Conservation (phyloP, 2,797 vertebrate species). For the Sebastes cheni region DNA sequence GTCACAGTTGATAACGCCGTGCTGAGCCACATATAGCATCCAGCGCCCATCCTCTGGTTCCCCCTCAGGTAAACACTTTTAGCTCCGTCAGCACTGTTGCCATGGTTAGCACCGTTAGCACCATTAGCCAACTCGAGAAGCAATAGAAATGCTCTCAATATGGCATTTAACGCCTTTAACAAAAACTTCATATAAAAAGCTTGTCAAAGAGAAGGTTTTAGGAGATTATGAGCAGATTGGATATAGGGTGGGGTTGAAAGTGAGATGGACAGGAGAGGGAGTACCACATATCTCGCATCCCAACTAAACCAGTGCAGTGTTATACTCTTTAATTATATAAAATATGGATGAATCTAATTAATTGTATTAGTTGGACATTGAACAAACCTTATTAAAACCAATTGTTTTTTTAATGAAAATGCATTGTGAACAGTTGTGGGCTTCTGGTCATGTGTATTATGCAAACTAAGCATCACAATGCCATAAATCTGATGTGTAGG, state of each 20-base stretch:
- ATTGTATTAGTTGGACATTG: not conserved
- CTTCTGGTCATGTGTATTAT: not conserved
- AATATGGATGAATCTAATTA: not conserved
- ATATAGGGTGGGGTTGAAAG: not conserved
- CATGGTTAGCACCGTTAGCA: not conserved
- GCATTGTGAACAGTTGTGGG: not conserved
- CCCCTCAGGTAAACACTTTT: not conserved
- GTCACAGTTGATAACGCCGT: too few species aligned
- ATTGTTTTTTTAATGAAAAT: not conserved
- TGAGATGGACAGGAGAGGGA: not conserved
- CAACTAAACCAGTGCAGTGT: not conserved
- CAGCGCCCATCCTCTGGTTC: not conserved
- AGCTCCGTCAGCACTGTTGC: not conserved
- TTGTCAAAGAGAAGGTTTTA: not conserved
- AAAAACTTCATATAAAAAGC: not conserved
- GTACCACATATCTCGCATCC: not conserved
- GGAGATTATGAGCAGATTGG: not conserved
- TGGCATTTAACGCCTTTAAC: not conserved
- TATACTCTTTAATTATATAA: not conserved
- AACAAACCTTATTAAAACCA: not conserved
- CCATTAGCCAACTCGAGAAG: not conserved
- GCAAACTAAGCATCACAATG: not conserved
- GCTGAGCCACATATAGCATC: not conserved
- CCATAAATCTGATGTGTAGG: not conserved
- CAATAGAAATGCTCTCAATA: too few species aligned